These are phyloP conservation scores for Luidia sarsii DNA, from an alignment of 53 echinoderm and acorn worm genomes.

Conservation along the genomic window DNA sequence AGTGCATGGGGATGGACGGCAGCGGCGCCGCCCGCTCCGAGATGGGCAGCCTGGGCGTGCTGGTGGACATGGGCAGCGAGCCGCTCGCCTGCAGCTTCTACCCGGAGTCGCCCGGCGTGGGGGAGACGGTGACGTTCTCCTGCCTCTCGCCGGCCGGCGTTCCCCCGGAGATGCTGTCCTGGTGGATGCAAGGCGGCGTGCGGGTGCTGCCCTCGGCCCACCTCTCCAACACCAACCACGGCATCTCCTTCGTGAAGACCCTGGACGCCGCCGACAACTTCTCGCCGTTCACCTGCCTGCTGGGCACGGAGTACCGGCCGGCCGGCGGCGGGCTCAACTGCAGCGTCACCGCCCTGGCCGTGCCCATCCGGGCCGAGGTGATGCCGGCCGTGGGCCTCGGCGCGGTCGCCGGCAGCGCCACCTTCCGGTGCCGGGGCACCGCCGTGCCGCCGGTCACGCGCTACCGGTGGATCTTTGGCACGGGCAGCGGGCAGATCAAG, in stretches of 20 bases:
- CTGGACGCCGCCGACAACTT: conserved; percentile 28
- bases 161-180: conserved; percentile 29
- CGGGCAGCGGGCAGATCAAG: not conserved
- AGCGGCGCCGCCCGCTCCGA: not conserved
- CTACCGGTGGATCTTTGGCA: conserved; percentile 40
- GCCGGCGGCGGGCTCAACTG: conserved; percentile 34
- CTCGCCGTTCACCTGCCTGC: conserved; percentile 44
- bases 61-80: not conserved
- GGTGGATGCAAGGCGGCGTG: conserved; percentile 28
- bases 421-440: conserved; percentile 46
- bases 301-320: conserved; percentile 10
- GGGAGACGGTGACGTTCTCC: conserved; percentile 25
- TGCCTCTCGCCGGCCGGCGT: conserved; percentile 30
- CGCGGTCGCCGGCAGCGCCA: conserved; percentile 9
- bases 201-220: conserved; percentile 22
- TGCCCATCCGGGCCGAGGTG: conserved; percentile 26
- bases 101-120: conserved; percentile 32
- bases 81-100: conserved; percentile 12
- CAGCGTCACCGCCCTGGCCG: conserved; percentile 25
- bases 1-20: conserved; percentile 8
- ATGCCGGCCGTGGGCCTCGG: conserved; percentile 6
- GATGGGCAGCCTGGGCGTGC: conserved; percentile 3
- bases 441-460: conserved; percentile 40
- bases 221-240: conserved; percentile 21
- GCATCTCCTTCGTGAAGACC: conserved; percentile 29